Conservation (phyloP, 2,797 vertebrate genomes). For the Cygnus olor region DNA sequence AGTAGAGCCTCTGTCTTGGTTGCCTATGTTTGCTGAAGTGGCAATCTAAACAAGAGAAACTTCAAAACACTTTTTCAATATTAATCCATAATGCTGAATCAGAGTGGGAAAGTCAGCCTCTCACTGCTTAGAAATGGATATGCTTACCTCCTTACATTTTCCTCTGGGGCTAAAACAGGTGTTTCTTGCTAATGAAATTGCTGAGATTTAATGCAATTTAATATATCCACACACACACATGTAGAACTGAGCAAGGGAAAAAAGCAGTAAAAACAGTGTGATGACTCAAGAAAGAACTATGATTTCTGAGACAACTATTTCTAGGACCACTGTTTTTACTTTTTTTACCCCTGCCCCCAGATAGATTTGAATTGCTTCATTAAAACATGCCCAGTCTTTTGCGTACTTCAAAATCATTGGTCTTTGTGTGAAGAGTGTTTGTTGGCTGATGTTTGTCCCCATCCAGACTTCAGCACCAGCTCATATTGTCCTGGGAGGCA, state of each 20-base stretch:
- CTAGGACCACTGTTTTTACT: neutral
- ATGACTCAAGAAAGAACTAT: neutral
- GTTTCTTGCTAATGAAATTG: neutral
- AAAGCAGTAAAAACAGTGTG: neutral
- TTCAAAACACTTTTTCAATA: neutral
- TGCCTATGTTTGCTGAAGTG: neutral
- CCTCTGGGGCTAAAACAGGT: neutral
- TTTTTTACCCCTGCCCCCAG: neutral
- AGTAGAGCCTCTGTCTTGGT: neutral
- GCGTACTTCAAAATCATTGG: neutral
- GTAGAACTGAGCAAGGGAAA: neutral
- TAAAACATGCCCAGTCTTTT: neutral
- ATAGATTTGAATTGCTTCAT: neutral
- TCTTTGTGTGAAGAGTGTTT: neutral
- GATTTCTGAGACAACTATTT: neutral
- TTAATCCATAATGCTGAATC: neutral
- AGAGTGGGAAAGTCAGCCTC: neutral
- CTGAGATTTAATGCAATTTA: neutral
- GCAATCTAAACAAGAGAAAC: neutral
- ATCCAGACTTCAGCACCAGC: neutral
- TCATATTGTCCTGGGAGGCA: neutral
- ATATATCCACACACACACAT: neutral
- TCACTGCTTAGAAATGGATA: neutral
- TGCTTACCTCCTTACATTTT: neutral
- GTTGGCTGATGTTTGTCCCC: neutral